Conservation (phyloP, 2,888 invertebrate genomes). For the Dorcus parallelipipedus region DNA sequence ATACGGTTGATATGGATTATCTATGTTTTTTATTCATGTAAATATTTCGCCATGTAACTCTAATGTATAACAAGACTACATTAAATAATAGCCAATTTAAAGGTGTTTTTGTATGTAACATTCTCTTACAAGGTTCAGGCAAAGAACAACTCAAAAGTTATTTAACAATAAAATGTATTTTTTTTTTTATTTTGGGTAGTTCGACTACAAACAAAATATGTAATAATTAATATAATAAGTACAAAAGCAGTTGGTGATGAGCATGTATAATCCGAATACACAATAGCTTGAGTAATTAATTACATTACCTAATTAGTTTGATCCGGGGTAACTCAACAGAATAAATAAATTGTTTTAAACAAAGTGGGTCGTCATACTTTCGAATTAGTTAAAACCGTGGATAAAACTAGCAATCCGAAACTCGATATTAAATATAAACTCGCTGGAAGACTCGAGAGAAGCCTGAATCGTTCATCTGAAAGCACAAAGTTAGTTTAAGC, state of each 20-base stretch:
- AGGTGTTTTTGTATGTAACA: not conserved
- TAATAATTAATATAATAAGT: too few relatives aligned
- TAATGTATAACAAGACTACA: conserved; percentile 28
- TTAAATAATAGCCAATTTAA: conserved; percentile 7
- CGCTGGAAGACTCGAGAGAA: conserved; percentile 76
- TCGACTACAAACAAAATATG: too few relatives aligned
- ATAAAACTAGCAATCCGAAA: conserved; percentile 62
- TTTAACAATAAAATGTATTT: too few relatives aligned
- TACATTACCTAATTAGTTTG: not conserved
- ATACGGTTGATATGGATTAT: conserved; percentile 25
- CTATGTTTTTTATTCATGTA: conserved; percentile 33
- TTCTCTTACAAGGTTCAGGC: too few relatives aligned
- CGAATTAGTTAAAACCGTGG: conserved; percentile 34
- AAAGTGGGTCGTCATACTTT: conserved; percentile 10
- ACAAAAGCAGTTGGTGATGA: not conserved
- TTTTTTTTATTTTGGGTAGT: too few relatives aligned
- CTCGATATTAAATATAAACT: conserved; percentile 71
- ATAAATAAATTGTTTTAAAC: too few relatives aligned
- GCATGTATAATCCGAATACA: not conserved
- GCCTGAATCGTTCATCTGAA: conserved; percentile 72
- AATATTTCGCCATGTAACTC: conserved; percentile 31
- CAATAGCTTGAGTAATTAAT: not conserved
- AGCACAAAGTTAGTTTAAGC: not conserved
- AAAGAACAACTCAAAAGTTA: too few relatives aligned
- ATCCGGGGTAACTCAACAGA: too few relatives aligned